Evolutionary conservation across 2,113 vertebrate genomes (phyloP), one percentile per base, ranked within the genome.

Genomic region (Uropsilus gracilis): DNA sequence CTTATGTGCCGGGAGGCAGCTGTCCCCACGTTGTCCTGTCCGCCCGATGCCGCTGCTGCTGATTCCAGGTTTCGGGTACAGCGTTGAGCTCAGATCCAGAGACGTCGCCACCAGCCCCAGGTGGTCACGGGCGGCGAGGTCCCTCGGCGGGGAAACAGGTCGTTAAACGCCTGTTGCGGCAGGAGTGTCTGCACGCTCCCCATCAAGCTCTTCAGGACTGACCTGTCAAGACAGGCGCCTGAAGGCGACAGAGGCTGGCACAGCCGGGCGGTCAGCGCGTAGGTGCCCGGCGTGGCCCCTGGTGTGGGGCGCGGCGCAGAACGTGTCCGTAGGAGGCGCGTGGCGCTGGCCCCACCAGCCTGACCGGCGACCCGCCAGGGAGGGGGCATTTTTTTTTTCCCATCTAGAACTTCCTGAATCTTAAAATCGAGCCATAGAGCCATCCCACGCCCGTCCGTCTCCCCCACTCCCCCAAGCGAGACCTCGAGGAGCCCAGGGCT

Each of bases 331-430:
- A 63, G 39, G 73, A 77, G 86, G 73, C 66, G 20, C 30, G 5
- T 12, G 28, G 80, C 61, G 46, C 46, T 48, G 46, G 12, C 46
- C 7, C 46, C 11, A 50, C 11, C 48, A 50, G 3, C 16, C 48
- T 14, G 2, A 50, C 48, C 48, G 16, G 48, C 48, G 16, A 50
- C 48, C n/a, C n/a, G n/a, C n/a, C n/a, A n/a, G n/a, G n/a, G n/a
- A n/a, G n/a, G n/a, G n/a, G n/a, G n/a, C n/a, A n/a, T n/a, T n/a
- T n/a, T n/a, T n/a, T 55, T 57, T 59, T 82, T 71, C 72, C 37
- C 5, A 86, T 63, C 24, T 66, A 20, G n/a, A 66, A 63, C 55
- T 81, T 86, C 3, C 9, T 96, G 50, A 73, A 53, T 92, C 37
- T 44, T 32, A 82, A 68, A 68, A 59, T 72, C 66, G 72, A 87